Percentiles rank a stretch among this genome's conserved stretches.
phyloP scores from a whole-genome alignment of 1,140 invertebrate species.

The Drosophila grimshawi region DNA sequence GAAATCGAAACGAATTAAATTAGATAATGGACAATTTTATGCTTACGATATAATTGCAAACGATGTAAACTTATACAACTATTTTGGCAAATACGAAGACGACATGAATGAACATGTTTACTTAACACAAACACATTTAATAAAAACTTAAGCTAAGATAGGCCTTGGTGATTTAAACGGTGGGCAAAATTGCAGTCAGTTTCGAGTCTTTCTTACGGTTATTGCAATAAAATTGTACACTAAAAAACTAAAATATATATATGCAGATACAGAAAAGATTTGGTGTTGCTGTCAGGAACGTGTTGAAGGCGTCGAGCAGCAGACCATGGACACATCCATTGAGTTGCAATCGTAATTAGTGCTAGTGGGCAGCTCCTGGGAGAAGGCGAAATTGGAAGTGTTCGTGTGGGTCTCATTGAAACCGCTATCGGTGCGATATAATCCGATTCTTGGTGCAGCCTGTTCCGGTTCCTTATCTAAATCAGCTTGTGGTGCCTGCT shows the following conservation, averaged over 20 bases:
- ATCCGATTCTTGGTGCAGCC: slow-evolving; percentile 21
- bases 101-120: slow-evolving; percentile 12
- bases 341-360: slow-evolving; percentile 11
- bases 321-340: slow-evolving; percentile 68
- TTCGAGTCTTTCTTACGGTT: slow-evolving; percentile 33
- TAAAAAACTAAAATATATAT: slow-evolving; percentile 29
- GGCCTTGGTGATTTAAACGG: slow-evolving; percentile 34
- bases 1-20: slow-evolving; percentile 6
- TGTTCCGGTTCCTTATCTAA: not conserved
- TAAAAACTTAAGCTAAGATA: slow-evolving; percentile 32
- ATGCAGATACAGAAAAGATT: not conserved
- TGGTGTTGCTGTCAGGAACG: slow-evolving; percentile 46
- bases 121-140: slow-evolving; percentile 23
- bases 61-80: slow-evolving; percentile 36
- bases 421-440: slow-evolving; percentile 80
- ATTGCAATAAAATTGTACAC: slow-evolving; percentile 49
- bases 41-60: slow-evolving; percentile 35
- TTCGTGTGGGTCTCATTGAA: slow-evolving; percentile 74
- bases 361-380: slow-evolving; percentile 49
- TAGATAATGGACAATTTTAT: slow-evolving; percentile 17
- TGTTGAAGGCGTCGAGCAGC: slow-evolving; percentile 76
- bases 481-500: not conserved
- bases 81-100: slow-evolving; percentile 36
- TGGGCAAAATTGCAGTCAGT: slow-evolving; percentile 45
- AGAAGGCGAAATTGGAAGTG: slow-evolving; percentile 68